Conservation (phyloP, 2,888 invertebrate species). For the Drosophila multiciliata region DNA sequence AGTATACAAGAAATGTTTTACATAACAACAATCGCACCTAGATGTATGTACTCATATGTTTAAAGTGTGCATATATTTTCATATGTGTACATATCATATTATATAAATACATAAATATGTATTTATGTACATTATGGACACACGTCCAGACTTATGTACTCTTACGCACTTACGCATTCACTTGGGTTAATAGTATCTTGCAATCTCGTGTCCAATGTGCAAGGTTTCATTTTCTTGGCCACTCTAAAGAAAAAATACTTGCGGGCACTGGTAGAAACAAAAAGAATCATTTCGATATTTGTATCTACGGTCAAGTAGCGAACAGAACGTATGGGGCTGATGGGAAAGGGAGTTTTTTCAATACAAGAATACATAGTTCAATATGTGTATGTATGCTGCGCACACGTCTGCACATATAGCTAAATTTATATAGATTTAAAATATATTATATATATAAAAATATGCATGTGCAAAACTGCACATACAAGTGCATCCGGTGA, state of each 20-base stretch:
- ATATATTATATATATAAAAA: conserved; percentile 2
- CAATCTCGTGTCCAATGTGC: conserved; percentile 37
- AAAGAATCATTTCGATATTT: conserved; percentile 56
- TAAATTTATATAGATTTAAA: conserved; percentile 8
- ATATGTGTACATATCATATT: neutral
- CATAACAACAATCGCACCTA: neutral
- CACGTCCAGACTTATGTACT: conserved; percentile 4
- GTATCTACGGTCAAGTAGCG: conserved; percentile 36
- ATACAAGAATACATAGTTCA: conserved; percentile 33
- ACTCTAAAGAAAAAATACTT: conserved; percentile 61
- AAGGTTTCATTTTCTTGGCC: conserved; percentile 40
- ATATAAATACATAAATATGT: neutral
- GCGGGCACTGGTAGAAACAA: conserved; percentile 57
- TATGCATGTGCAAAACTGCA: conserved; percentile 22
- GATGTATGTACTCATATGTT: neutral
- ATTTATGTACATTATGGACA: conserved; percentile 6
- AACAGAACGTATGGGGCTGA: neutral
- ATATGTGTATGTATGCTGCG: neutral
- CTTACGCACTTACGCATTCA: conserved; percentile 42
- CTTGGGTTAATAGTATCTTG: conserved; percentile 38
- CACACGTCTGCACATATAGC: conserved; percentile 7
- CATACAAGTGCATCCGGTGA: conserved; percentile 43
- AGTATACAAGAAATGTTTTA: neutral
- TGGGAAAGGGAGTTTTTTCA: conserved; percentile 35
- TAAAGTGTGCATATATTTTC: conserved; percentile 1